Evolutionary conservation across 2,113 vertebrate species (phyloP).

Genomic region (Tursiops truncatus): DNA sequence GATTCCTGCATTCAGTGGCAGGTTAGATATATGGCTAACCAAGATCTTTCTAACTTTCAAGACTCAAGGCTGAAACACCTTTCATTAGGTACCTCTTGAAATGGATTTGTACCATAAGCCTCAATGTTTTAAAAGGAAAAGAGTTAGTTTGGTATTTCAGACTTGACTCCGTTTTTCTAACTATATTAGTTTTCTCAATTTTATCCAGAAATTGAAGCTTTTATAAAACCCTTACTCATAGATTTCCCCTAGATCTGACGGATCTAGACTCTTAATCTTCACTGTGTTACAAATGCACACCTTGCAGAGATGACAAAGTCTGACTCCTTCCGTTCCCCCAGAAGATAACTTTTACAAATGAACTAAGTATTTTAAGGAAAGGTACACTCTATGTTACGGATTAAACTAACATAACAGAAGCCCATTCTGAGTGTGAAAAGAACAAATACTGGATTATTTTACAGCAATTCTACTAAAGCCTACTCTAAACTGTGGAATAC

Average conservation of each 20-base stretch:
- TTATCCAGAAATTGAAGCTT: neutral
- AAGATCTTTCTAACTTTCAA: neutral
- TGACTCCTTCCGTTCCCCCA: neutral
- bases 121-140: neutral
- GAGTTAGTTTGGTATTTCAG: neutral
- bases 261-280: neutral
- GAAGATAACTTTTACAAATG: neutral
- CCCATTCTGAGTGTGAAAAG: neutral
- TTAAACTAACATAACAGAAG: neutral
- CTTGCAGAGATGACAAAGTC: neutral
- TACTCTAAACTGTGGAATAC: neutral
- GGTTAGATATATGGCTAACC: neutral
- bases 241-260: neutral
- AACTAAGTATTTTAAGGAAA: neutral
- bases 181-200: neutral
- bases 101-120: neutral
- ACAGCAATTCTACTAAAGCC: neutral
- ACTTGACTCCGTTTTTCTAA: neutral
- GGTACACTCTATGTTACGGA: neutral
- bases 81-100: neutral
- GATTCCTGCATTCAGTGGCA: neutral
- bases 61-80: neutral
- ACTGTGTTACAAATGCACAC: neutral
- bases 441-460: constrained; percentile 3
- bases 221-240: neutral